Percentiles rank a stretch among this genome's conserved stretches.
These are phyloP conservation scores for Drosophila borealis DNA, from an alignment of 2,888 invertebrate species.

Conservation along the genomic window DNA sequence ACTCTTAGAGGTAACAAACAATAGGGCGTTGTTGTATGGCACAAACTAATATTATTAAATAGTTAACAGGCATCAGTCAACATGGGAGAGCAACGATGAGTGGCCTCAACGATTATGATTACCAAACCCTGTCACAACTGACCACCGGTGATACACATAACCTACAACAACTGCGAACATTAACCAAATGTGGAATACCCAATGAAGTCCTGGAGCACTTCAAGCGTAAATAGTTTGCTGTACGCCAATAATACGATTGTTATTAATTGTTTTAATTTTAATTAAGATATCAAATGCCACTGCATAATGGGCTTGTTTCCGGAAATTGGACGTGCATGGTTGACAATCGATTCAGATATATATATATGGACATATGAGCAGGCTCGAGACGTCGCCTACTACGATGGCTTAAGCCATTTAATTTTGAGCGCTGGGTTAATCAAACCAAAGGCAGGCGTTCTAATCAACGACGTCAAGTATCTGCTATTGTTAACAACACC, in stretches of 20 bases:
- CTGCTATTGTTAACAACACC: constrained; percentile 97
- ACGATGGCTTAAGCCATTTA: constrained; percentile 97
- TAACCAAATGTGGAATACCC: constrained; percentile 95
- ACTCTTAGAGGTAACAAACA: constrained; percentile 80
- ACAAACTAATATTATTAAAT: constrained; percentile 27
- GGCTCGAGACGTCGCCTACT: constrained; percentile 97
- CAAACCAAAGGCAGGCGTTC: constrained; percentile 94
- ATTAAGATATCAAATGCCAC: constrained; percentile 95
- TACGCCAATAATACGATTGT: background rate
- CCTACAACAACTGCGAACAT: constrained; percentile 91
- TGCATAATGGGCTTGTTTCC: constrained; percentile 99
- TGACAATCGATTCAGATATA: constrained; percentile 98
- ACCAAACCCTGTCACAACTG: constrained; percentile 91
- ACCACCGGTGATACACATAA: constrained; percentile 88
- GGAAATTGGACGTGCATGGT: constrained; percentile 97
- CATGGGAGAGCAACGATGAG: constrained; percentile 93
- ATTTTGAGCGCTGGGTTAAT: constrained; percentile 97
- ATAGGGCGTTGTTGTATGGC: background rate
- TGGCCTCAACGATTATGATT: constrained; percentile 95
- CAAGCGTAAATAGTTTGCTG: constrained; percentile 88
- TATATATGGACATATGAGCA: constrained; percentile 98
- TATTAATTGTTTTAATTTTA: background rate
- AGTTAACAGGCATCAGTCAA: constrained; percentile 88
- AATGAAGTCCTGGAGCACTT: constrained; percentile 98
- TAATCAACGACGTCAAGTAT: constrained; percentile 95